Evolutionary conservation across 2,888 invertebrate species (phyloP), one percentile per base, ranked within the genome.

Genomic region (Ichneumon xanthorius): DNA sequence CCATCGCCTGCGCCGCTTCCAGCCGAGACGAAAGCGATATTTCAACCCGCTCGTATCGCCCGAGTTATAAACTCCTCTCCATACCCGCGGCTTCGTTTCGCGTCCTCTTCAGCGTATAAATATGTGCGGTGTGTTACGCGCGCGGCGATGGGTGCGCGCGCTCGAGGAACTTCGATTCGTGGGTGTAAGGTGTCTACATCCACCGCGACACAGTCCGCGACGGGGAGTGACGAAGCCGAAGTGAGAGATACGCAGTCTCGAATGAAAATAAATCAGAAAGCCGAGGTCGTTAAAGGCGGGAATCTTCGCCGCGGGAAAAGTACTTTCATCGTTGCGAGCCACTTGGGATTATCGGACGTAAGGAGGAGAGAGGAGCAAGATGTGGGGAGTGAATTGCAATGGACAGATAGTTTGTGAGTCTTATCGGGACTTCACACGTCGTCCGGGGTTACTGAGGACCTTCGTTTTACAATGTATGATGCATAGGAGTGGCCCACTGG

Each of bases 1-100:
- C 16, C 40, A 9, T 9, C 40, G 40, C 2, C 7, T 37, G 37
- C 9, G 6, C 37, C 63, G 33, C 40, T 71, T 82, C 71, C 63
- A 81, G 22, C n/a, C 68, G 33, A 63, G 77, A 76, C 82, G 76
- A 82, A 82, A 71, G 82, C 82, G 77, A 82, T 82, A 82, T 77
- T 82, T 82, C 82, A 82, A 82, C 65, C 45, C 77, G 82, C 50
- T 61, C 76, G 77, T 77, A 77, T 82, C 82, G 77, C 71, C 22
- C 82, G 82, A 77, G 82, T 82, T 82, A 82, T 82, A 82, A 82
- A 82, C 82, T 82, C 77, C 58, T 70, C 40, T 16, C 78, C 70
- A 58, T 19, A n/a, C 71, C 30, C 53, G 71, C 76, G 26, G 50
- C 40, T 70, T 70, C 61, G 68, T 26, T 55, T 71, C 63, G 71